Conservation (phyloP, 1,140 invertebrate genomes). For the Drosophila obscura region DNA sequence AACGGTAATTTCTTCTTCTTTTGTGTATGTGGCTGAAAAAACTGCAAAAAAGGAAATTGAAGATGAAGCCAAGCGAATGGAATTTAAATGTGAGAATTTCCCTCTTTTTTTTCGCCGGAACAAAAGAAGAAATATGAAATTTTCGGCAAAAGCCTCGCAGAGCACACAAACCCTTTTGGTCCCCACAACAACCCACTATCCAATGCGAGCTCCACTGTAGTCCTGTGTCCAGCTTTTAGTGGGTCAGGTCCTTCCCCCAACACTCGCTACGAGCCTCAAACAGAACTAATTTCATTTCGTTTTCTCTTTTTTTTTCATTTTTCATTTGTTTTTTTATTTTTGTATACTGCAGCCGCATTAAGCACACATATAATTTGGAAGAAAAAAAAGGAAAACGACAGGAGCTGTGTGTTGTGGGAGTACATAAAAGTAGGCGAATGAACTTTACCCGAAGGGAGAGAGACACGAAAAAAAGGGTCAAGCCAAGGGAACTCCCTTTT, state of each 20-base stretch:
- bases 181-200: too few relatives aligned
- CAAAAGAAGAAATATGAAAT: conserved; percentile 42
- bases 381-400: conserved; percentile 30
- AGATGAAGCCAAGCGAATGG: conserved; percentile 53
- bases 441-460: conserved; percentile 35
- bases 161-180: conserved; percentile 25
- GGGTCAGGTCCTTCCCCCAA: conserved; percentile 34
- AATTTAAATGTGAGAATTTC: conserved; percentile 67
- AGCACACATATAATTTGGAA: conserved; percentile 65
- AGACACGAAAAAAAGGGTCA: conserved; percentile 55
- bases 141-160: conserved; percentile 29
- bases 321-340: conserved; percentile 2
- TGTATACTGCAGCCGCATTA: conserved; percentile 52
- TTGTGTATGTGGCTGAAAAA: conserved; percentile 23
- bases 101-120: conserved; percentile 9
- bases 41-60: conserved; percentile 57
- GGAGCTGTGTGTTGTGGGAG: conserved; percentile 26
- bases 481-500: conserved; percentile 21
- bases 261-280: conserved; percentile 47
- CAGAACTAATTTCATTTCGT: conserved; percentile 32
- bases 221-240: conserved; percentile 13
- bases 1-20: conserved; percentile 39
- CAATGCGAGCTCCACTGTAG: too few relatives aligned
- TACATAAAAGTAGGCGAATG: conserved; percentile 65
- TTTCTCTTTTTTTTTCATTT: conserved; percentile 17